phyloP scores from a whole-genome alignment of 2,888 invertebrate species.

The Hydrotaea diabolus region DNA sequence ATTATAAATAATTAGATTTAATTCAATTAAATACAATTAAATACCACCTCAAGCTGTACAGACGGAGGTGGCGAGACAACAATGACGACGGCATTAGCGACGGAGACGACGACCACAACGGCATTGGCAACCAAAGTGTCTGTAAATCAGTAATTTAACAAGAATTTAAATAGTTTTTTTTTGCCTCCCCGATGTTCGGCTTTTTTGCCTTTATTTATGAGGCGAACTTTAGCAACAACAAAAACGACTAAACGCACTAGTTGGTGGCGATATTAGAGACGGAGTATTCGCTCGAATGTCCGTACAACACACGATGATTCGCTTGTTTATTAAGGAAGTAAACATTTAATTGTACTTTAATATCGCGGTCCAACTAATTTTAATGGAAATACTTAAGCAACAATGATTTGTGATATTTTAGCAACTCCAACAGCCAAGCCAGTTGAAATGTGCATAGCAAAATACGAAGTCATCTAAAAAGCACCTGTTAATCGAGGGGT shows the following conservation, averaged over 20 bases:
- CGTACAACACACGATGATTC: background rate
- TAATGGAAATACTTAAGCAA: conserved; percentile 12
- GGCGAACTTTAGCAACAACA: conserved; percentile 12
- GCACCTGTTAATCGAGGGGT: background rate
- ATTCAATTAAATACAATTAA: conserved; percentile 36
- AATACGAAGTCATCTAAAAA: conserved; percentile 35
- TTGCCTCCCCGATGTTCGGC: background rate
- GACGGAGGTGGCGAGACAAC: background rate
- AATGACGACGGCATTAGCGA: background rate
- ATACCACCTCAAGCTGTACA: conserved; percentile 11
- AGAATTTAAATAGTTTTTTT: conserved; percentile 39
- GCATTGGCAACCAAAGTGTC: conserved; percentile 42
- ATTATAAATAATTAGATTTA: conserved; percentile 51
- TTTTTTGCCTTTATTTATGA: background rate
- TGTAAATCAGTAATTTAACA: conserved; percentile 49
- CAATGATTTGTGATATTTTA: conserved; percentile 15
- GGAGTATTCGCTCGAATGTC: background rate
- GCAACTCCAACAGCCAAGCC: too few species aligned
- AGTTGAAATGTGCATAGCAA: conserved; percentile 4
- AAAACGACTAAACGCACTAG: conserved; percentile 35
- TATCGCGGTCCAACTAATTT: background rate
- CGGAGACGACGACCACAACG: background rate
- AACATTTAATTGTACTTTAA: conserved; percentile 55
- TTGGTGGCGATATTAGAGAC: conserved; percentile 26
- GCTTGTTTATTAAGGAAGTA: conserved; percentile 51